Percentiles rank a stretch among this genome's conserved stretches.
These are phyloP conservation scores for Tor tambroides DNA, from an alignment of 2,113 vertebrate genomes.

Conservation along the genomic window DNA sequence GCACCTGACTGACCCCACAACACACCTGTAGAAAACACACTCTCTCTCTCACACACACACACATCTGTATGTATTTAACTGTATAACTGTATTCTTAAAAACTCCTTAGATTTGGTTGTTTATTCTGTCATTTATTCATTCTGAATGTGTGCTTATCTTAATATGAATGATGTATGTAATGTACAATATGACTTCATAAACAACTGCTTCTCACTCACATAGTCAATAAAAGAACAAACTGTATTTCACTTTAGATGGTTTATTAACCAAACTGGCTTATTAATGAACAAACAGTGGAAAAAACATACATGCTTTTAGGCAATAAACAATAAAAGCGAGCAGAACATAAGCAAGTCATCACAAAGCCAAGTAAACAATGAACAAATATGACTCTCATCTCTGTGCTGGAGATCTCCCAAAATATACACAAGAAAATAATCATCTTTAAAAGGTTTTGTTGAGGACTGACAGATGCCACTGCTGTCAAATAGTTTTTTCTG, in stretches of 20 bases:
- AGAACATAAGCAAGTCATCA: not conserved
- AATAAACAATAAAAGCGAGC: too few relatives aligned
- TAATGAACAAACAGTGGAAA: not conserved
- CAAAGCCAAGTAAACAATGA: not conserved
- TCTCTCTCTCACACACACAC: not conserved
- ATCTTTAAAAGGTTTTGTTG: not conserved
- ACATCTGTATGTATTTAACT: not conserved
- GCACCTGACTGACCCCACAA: slow-evolving; percentile 83
- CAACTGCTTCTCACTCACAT: not conserved
- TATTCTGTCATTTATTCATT: not conserved
- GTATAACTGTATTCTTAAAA: not conserved
- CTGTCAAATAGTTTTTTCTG: too few relatives aligned
- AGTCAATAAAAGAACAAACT: not conserved
- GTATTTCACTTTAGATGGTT: not conserved
- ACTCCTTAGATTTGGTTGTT: not conserved
- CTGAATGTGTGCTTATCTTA: not conserved
- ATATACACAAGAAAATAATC: not conserved
- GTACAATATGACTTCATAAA: not conserved
- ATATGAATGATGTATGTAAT: not conserved
- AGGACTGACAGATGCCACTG: too few relatives aligned
- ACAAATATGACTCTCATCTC: not conserved
- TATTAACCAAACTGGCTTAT: not conserved
- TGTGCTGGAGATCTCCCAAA: not conserved
- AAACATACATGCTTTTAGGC: not conserved
- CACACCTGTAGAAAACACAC: slow-evolving; percentile 55